Percentiles rank a stretch among this genome's conserved stretches.
phyloP scores from a whole-genome alignment of 1,140 invertebrate species.

The Brachystomella parvula region DNA sequence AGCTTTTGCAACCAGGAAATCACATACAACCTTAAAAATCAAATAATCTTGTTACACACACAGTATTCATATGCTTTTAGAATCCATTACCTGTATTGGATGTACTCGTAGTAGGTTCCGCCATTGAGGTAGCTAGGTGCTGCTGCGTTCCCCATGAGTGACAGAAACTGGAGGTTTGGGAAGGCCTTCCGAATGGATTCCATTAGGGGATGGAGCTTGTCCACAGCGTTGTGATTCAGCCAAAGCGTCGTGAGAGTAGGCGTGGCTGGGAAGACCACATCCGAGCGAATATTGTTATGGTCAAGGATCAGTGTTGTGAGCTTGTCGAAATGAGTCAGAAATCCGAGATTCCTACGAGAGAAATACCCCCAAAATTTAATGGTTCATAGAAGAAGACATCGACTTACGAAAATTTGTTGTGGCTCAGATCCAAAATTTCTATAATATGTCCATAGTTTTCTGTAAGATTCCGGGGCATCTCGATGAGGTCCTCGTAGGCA shows the following conservation, averaged over 20 bases:
- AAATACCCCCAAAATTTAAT: not conserved
- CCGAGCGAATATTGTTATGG: slow-evolving; percentile 58
- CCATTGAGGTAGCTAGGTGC: slow-evolving; percentile 66
- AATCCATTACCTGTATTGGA: slow-evolving; percentile 61
- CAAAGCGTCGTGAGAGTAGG: slow-evolving; percentile 62
- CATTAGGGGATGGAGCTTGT: slow-evolving; percentile 60
- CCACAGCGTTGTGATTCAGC: slow-evolving; percentile 67
- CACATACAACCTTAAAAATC: slow-evolving; percentile 49
- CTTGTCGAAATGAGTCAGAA: slow-evolving; percentile 57
- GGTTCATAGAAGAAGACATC: slow-evolving; percentile 38
- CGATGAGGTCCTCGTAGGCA: slow-evolving; percentile 51
- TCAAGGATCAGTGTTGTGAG: slow-evolving; percentile 65
- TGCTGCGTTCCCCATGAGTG: slow-evolving; percentile 68
- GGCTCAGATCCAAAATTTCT: slow-evolving; percentile 58
- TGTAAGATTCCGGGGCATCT: slow-evolving; percentile 51
- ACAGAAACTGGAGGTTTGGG: slow-evolving; percentile 58
- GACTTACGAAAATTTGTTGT: slow-evolving; percentile 61
- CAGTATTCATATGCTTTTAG: not conserved
- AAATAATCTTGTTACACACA: not conserved
- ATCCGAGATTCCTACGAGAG: slow-evolving; percentile 55
- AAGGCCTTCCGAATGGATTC: slow-evolving; percentile 55
- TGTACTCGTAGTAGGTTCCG: slow-evolving; percentile 62
- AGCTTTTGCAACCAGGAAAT: slow-evolving; percentile 59
- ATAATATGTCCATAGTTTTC: slow-evolving; percentile 48
- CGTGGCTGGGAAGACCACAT: slow-evolving; percentile 57